Evolutionary conservation across 1,140 invertebrate species (phyloP), one percentile per base, ranked within the genome.

Genomic region (Leptinotarsa texana): DNA sequence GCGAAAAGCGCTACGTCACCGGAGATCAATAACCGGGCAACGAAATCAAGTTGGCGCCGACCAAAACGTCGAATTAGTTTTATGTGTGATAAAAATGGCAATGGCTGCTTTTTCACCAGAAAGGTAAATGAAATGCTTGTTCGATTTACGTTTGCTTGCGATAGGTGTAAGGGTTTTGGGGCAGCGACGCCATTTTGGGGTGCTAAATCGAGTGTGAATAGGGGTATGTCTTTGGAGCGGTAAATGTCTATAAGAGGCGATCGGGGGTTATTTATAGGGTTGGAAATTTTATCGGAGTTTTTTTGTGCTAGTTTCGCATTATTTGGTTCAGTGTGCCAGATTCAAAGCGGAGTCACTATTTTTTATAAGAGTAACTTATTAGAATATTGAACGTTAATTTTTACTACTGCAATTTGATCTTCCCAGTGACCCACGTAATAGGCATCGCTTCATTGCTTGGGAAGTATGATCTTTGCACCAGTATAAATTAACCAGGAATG

Each of bases 41-140:
- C 77, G 74, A 83, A 77, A 81, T 82, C 80, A 82, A 83, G 83
- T 80, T 77, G 80, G 78, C 81, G 82, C 79, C 80, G 51, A 57
- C 82, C 81, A 86, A 86, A 84, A 86, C 85, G 87, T 85, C 83
- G 80, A 86, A 86, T 84, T 81, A 81, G 88, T 90, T 73, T 90
- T 88, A 91, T 91, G 90, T 91, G 89, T 82, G 89, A 91, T 87
- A 89, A 88, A 86, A 89, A 88, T 86, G 89, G 88, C 82, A 89
- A 89, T 80, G 89, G 90, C 83, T 91, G 90, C 85, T 91, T 91
- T 86, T 90, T 90, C 84, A 89, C 88, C 77, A 87, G 88, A 86
- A 90, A 91, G 89, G 89, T 91, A 88, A 90, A 80, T 78, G 49
- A 79, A 78, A 77, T 62, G 63, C 47, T 61, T 71, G 71, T 27